Evolutionary conservation across 1,140 invertebrate species (phyloP).

Genomic region (Drosophila athabasca): DNA sequence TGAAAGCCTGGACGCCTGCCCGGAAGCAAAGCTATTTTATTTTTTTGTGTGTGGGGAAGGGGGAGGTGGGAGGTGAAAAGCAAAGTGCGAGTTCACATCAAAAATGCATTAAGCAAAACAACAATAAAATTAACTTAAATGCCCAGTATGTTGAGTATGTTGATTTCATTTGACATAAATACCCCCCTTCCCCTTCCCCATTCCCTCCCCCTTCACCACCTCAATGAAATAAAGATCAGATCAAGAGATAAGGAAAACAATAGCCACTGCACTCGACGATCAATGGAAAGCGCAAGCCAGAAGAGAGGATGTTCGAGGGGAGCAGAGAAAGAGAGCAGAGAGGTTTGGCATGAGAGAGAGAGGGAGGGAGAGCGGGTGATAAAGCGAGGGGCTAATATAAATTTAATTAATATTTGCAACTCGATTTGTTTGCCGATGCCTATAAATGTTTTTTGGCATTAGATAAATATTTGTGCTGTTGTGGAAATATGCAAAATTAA

Average conservation of each 20-base stretch:
- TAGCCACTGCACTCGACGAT: no score
- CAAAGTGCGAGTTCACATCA: constrained; percentile 48
- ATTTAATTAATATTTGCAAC: constrained; percentile 72
- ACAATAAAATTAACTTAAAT: constrained; percentile 79
- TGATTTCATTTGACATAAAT: constrained; percentile 71
- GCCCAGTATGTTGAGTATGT: constrained; percentile 26
- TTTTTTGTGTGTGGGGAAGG: no score
- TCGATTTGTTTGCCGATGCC: constrained; percentile 40
- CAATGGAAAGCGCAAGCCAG: no score
- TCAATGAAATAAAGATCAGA: no score
- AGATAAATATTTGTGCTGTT: constrained; percentile 51
- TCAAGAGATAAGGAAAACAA: no score
- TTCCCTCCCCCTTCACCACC: no score
- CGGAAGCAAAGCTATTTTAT: background rate
- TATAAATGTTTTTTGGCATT: constrained; percentile 50
- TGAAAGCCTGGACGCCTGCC: constrained; percentile 35
- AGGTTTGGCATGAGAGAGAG: constrained; percentile 4
- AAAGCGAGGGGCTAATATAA: constrained; percentile 10
- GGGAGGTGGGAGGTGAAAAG: no score
- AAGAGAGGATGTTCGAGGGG: no score
- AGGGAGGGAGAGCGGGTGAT: background rate
- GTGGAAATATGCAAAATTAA: constrained; percentile 63
- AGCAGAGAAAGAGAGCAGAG: no score
- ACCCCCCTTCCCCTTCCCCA: no score
- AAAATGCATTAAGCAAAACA: constrained; percentile 74